Conservation (phyloP, 2,113 vertebrate species). For the Silurus asotus region DNA sequence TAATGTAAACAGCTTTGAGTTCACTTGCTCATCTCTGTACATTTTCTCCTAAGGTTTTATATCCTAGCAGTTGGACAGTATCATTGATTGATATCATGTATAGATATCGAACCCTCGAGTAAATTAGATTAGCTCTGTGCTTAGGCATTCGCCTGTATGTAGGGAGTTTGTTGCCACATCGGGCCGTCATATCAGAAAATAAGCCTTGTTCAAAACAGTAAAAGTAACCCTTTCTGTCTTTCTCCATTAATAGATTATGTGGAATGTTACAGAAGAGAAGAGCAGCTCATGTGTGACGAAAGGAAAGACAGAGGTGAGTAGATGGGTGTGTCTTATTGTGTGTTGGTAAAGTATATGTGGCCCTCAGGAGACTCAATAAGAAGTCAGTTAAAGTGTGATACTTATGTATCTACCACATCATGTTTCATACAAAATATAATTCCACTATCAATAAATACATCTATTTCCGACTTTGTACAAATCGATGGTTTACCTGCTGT, state of each 20-base stretch:
- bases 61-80: not conserved
- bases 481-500: constrained; percentile 5
- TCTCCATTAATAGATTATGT: constrained; percentile 74
- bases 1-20: not conserved
- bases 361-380: constrained; percentile 1
- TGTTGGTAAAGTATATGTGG: not conserved
- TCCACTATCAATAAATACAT: not conserved
- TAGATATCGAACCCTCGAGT: not conserved
- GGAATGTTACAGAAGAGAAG: constrained; percentile 78
- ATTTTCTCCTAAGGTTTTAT: constrained; percentile 3
- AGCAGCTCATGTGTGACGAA: constrained; percentile 77
- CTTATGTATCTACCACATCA: constrained; percentile 17
- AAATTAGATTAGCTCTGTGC: not conserved
- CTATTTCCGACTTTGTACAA: not conserved
- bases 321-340: not conserved
- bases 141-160: not conserved
- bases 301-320: constrained; percentile 82
- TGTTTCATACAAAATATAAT: constrained; percentile 40
- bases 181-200: not conserved
- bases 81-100: not conserved
- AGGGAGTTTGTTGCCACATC: constrained; percentile 15
- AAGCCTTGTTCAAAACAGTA: not conserved
- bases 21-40: not conserved
- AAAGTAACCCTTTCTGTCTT: not conserved
- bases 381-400: not conserved